Evolutionary conservation across 2,888 invertebrate genomes (phyloP), one percentile per base, ranked within the genome.

Genomic region (Himalopsyche kuldschensis): DNA sequence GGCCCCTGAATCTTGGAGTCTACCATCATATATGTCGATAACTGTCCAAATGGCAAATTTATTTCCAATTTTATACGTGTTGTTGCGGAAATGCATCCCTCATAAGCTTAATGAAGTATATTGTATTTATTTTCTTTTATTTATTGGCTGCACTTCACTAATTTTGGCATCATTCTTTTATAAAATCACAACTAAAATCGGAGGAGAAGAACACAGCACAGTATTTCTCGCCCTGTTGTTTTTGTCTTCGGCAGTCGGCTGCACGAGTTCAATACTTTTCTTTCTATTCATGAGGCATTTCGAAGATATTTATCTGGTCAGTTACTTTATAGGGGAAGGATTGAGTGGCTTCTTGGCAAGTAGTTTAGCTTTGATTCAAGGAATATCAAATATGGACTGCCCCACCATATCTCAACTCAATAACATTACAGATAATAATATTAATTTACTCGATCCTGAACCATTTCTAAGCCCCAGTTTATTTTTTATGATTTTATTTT

Each of bases 1-100:
- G 55, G 94, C 97, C 78, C 98, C 98, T 0, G 98, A 98, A 91
- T 93, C 94, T 87, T 98, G 98, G 97, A 93, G 92, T 88, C 92
- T 98, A 85, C 96, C 97, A 0, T 95, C 97, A 0, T 95, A 95
- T 88, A 94, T 98, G 89, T 94, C 95, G 63, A 93, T 97, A 85
- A 94, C 97, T 86, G 95, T 97, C 55, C 98, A 95, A 90, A 90
- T 96, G 48, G 97, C 96, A 69, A 97, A 97, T 90, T 90, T 97
- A 79, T 97, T 97, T 46, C 95, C 97, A 6, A 89, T 97, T 35
- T 86, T 93, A 0, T 97, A 96, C 89, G 94, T 92, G 15, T 86
- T 90, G 47, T 87, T 92, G 46, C 91, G 91, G 75, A 92, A 92
- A 84, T 89, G 91, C 80, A 87, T 89, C 0, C 90, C 91, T 31